Evolutionary conservation across 2,888 invertebrate genomes (phyloP), one percentile per base, ranked within the genome.

Genomic region (Unio delphinus): DNA sequence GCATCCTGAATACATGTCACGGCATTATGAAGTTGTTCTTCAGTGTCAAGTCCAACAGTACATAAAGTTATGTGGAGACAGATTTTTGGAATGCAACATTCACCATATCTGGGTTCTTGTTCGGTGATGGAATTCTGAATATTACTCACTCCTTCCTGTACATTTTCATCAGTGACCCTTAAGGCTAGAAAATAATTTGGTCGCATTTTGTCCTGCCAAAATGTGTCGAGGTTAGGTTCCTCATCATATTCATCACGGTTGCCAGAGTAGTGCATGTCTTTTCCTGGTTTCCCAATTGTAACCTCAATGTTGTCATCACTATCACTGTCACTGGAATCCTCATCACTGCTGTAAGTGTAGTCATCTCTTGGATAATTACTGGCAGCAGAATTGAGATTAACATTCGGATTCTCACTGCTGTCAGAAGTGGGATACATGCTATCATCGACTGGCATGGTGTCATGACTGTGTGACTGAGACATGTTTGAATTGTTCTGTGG

Each of bases 121-220:
- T 85, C 80, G n/a, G 88, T 73, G 17, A 90, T 84, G 15, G 80
- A 70, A 62, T 87, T 86, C 60, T 90, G 89, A 26, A 90, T 81
- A 45, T 78, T 74, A 11, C 79, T 78, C 0, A 87, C 85, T 5
- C 73, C 79, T 28, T 83, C 70, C 6, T 80, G 64, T 20, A 90
- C 75, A 34, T 84, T 79, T 28, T 81, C 79, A 65, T 87, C 81
- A 1, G 83, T 86, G 18, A 91, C 84, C 54, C 89, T 79, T 54
- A 90, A 78, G 60, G 89, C 89, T 11, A 91, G 69, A 72, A 91
- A 91, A 78, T 90, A 86, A 67, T 89, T 90, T 17, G 90, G 90
- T 55, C 89, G 76, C 54, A 84, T 70, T 75, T 87, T 87, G 61
- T 87, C 83, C 54, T 78, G 75, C 86, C 85, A 86, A 64, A 77